Evolutionary conservation across 2,113 vertebrate genomes (phyloP), one percentile per base, ranked within the genome.

Genomic region (Leucoraja erinaceus): DNA sequence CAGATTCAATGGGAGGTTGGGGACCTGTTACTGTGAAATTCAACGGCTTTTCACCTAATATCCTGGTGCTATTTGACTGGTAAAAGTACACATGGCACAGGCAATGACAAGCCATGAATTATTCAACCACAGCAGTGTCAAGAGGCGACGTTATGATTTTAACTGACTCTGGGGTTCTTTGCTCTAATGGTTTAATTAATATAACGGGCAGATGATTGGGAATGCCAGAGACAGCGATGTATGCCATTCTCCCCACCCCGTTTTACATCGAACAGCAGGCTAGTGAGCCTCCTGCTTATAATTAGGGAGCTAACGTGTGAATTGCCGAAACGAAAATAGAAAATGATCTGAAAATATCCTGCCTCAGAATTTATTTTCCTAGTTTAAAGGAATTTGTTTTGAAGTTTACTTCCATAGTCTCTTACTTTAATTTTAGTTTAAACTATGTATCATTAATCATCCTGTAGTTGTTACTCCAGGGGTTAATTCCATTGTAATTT

Each of bases 131-230:
- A n/a, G 56, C 83, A 66, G 83, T 14, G 14, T 31, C 59, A 63
- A 63, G 83, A 61, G 28, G 12, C 59, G n/a, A 5, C 56, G 83
- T 12, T 59, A 86, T 28, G 83, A 88, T 88, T 88, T 66, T 66
- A 66, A 63, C 28, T 88, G 83, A 66, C 59, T 88, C 83, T 88
- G 12, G 59, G 12, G 83, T n/a, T 66, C 83, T 6, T n/a, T 63
- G 59, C 83, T 33, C 28, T 63, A 88, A 66, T n/a, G 28, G n/a
- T 31, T 88, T 88, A 88, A 88, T 88, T 63, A 88, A 88, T 63
- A 63, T 63, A 47, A 63, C 59, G 28, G 33, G 28, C 59, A 18
- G 59, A 88, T 88, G 83, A 88, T 2, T 31, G 56, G 12, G 83
- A 84, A 66, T 63, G 83, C 83, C 83, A 63, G 5, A 63, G 59